A percentile compares a stretch with the other conserved stretches of the same genome.
These are phyloP conservation scores for Heliconius sara DNA, from an alignment of 2,888 invertebrate species.

Conservation along the genomic window DNA sequence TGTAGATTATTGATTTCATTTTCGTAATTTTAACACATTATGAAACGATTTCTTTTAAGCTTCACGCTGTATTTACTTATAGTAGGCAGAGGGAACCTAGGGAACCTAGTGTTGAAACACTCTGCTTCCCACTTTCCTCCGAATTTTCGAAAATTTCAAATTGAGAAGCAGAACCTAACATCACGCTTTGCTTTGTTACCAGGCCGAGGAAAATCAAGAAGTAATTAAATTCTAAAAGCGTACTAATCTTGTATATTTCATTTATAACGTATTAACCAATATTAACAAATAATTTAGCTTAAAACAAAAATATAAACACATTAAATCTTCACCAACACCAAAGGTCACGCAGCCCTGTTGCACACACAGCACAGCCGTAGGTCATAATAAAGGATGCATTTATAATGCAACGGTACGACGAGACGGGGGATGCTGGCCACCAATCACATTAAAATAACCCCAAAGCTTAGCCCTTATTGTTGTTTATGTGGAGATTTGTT, in stretches of 20 bases:
- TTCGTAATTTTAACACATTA: no score
- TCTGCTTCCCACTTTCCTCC: neutral
- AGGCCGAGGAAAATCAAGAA: neutral
- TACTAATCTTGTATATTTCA: neutral
- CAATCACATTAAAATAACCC: constrained; percentile 81
- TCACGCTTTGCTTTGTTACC: neutral
- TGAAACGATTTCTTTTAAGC: no score
- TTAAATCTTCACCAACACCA: neutral
- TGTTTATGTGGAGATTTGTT: constrained; percentile 47
- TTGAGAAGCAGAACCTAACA: neutral
- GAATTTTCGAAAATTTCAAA: neutral
- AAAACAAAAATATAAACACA: neutral
- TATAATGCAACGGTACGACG: constrained; percentile 76
- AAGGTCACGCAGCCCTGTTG: constrained; percentile 34
- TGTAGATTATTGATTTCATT: no score
- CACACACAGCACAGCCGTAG: constrained; percentile 49
- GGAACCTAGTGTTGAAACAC: neutral
- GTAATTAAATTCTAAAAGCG: no score
- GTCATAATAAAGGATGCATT: constrained; percentile 67
- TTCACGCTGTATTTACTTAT: no score
- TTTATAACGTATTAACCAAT: neutral
- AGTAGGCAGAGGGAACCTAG: no score
- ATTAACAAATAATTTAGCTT: neutral
- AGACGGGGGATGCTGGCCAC: constrained; percentile 62
- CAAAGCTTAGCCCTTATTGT: constrained; percentile 56